These are phyloP conservation scores for Scomber scombrus DNA, from an alignment of 2,113 vertebrate genomes.

Conservation along the genomic window DNA sequence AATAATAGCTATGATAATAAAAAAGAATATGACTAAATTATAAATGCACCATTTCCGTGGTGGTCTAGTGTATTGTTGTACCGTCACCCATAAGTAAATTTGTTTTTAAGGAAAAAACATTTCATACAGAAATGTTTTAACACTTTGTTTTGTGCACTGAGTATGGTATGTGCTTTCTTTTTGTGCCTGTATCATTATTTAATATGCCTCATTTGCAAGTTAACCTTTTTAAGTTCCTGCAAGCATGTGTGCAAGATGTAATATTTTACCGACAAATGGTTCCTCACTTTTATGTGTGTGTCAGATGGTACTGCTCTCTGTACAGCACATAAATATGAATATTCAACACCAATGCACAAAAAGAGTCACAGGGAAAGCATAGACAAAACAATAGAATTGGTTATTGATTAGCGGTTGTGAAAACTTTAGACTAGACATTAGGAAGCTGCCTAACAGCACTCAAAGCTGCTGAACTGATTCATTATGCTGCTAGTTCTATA, in stretches of 20 bases:
- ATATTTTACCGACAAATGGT: slow-evolving; percentile 35
- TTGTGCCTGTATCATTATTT: slow-evolving; percentile 67
- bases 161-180: slow-evolving; percentile 60
- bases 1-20: slow-evolving; percentile 88
- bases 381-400: slow-evolving; percentile 19
- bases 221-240: slow-evolving; percentile 61
- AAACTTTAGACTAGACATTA: slow-evolving; percentile 40
- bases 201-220: slow-evolving; percentile 69
- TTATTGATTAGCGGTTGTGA: slow-evolving; percentile 42
- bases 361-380: slow-evolving; percentile 41
- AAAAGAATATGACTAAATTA: slow-evolving; percentile 91
- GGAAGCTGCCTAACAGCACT: slow-evolving; percentile 54
- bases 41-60: slow-evolving; percentile 80
- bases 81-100: slow-evolving; percentile 61
- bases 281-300: slow-evolving; percentile 44
- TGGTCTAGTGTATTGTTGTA: slow-evolving; percentile 84
- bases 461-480: slow-evolving; percentile 59
- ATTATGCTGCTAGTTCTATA: slow-evolving; percentile 74
- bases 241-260: slow-evolving; percentile 68
- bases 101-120: slow-evolving; percentile 44
- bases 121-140: slow-evolving; percentile 39
- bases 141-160: slow-evolving; percentile 54
- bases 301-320: slow-evolving; percentile 43
- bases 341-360: slow-evolving; percentile 64
- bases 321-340: slow-evolving; percentile 58